phyloP scores from a whole-genome alignment of 2,888 invertebrate genomes.

The Caradrina clavipalpis region DNA sequence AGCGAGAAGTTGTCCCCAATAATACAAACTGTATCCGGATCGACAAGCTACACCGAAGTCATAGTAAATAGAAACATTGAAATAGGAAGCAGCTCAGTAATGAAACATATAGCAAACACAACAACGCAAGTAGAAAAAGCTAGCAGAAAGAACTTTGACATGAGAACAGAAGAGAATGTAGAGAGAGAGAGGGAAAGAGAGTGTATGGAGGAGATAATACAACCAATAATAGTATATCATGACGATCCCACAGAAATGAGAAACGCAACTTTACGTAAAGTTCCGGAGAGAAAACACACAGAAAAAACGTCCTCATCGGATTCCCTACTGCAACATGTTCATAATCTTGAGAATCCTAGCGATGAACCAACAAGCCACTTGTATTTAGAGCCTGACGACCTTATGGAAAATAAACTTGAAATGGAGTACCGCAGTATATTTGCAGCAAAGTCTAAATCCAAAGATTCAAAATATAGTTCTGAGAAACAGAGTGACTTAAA shows the following conservation, averaged over 20 bases:
- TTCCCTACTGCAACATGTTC: slow-evolving; percentile 80
- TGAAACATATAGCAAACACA: slow-evolving; percentile 61
- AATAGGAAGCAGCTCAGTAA: slow-evolving; percentile 69
- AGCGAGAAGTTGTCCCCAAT: slow-evolving; percentile 81
- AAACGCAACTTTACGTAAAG: neutral
- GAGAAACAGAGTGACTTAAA: slow-evolving; percentile 71
- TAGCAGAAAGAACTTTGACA: slow-evolving; percentile 27
- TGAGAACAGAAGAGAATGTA: slow-evolving; percentile 31
- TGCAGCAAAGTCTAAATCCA: slow-evolving; percentile 67
- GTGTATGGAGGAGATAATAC: slow-evolving; percentile 9
- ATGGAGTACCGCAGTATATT: slow-evolving; percentile 81
- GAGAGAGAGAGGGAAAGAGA: no score
- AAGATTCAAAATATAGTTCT: slow-evolving; percentile 66
- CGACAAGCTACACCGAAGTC: slow-evolving; percentile 70
- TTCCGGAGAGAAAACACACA: slow-evolving; percentile 3
- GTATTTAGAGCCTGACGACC: slow-evolving; percentile 65
- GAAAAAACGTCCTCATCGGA: slow-evolving; percentile 76
- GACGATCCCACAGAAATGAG: slow-evolving; percentile 12
- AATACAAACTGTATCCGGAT: slow-evolving; percentile 70
- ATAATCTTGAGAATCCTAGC: slow-evolving; percentile 79
- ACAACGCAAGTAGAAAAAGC: slow-evolving; percentile 71
- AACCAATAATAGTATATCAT: slow-evolving; percentile 44
- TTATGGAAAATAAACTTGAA: slow-evolving; percentile 82
- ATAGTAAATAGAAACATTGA: slow-evolving; percentile 64
- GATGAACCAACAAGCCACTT: slow-evolving; percentile 69